Evolutionary conservation across 92 coral and sea anemone genomes (phyloP).

Genomic region (Phenganax subtilis): DNA sequence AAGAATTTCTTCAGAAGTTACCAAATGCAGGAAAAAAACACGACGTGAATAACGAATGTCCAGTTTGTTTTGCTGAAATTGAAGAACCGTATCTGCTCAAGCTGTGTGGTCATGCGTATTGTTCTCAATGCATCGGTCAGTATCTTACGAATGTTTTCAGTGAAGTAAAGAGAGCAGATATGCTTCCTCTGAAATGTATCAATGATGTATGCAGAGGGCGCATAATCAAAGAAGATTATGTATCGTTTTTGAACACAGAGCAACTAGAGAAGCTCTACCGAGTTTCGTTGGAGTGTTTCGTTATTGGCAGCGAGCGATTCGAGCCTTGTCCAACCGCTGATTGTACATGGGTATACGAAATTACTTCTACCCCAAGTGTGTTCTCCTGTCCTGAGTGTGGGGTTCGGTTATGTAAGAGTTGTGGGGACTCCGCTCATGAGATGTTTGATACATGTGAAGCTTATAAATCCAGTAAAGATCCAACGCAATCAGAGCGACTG

Average conservation of each 20-base stretch:
- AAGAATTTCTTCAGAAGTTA: slow-evolving; percentile 9
- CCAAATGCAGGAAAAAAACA: neutral
- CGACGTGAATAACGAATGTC: slow-evolving; percentile 47
- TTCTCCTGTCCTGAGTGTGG: slow-evolving; percentile 66
- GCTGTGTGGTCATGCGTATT: slow-evolving; percentile 81
- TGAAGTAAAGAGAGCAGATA: slow-evolving; percentile 46
- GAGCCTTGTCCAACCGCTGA: slow-evolving; percentile 75
- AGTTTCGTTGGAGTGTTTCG: slow-evolving; percentile 29
- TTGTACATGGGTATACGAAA: slow-evolving; percentile 78
- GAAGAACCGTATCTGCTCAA: slow-evolving; percentile 59
- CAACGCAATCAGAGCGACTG: slow-evolving; percentile 5
- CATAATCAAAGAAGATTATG: slow-evolving; percentile 52
- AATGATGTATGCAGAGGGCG: slow-evolving; percentile 54
- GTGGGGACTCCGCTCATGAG: slow-evolving; percentile 67
- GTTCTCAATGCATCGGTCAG: slow-evolving; percentile 53
- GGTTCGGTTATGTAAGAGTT: slow-evolving; percentile 60
- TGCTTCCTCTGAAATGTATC: slow-evolving; percentile 69
- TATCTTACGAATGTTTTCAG: slow-evolving; percentile 35
- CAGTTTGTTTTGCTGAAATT: slow-evolving; percentile 60
- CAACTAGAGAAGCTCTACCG: slow-evolving; percentile 41
- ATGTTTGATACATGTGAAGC: slow-evolving; percentile 68
- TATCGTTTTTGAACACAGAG: slow-evolving; percentile 45
- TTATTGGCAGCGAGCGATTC: slow-evolving; percentile 17
- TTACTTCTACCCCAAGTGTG: slow-evolving; percentile 54
- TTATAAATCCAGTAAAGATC: slow-evolving; percentile 45